Evolutionary conservation across 2,888 invertebrate species (phyloP).

Genomic region (Epirrhoe tristata): DNA sequence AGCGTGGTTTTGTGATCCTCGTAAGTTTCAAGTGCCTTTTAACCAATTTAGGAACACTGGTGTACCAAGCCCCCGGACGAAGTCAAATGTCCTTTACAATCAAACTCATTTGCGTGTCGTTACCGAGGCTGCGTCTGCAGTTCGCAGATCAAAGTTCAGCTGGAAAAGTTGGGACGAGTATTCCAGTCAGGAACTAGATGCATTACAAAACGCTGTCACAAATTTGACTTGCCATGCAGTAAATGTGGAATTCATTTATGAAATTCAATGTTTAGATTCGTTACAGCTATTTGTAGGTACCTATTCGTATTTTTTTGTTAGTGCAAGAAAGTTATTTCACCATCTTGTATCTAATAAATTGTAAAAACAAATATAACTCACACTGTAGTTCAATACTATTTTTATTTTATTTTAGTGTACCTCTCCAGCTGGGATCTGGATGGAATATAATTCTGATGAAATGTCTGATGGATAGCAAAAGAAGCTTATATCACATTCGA

Average conservation of each 20-base stretch:
- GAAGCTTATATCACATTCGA: too few species aligned
- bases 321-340: too few species aligned
- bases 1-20: not conserved
- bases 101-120: constrained; percentile 75
- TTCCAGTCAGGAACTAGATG: constrained; percentile 44
- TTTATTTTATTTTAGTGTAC: too few species aligned
- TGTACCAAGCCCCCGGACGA: constrained; percentile 4
- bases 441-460: too few species aligned
- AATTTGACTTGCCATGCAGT: not conserved
- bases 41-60: constrained; percentile 2
- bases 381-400: too few species aligned
- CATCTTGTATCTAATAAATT: too few species aligned
- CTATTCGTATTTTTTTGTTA: not conserved
- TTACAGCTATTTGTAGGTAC: not conserved
- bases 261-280: not conserved
- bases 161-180: constrained; percentile 55
- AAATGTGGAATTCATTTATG: not conserved
- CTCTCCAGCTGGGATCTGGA: too few species aligned
- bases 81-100: constrained; percentile 65
- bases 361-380: too few species aligned
- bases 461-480: too few species aligned
- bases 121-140: constrained; percentile 55
- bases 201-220: constrained; percentile 3
- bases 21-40: constrained; percentile 4
- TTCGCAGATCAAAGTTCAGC: constrained; percentile 61